Conservation (phyloP, 2,797 vertebrate genomes). For the Sitta carolinensis region DNA sequence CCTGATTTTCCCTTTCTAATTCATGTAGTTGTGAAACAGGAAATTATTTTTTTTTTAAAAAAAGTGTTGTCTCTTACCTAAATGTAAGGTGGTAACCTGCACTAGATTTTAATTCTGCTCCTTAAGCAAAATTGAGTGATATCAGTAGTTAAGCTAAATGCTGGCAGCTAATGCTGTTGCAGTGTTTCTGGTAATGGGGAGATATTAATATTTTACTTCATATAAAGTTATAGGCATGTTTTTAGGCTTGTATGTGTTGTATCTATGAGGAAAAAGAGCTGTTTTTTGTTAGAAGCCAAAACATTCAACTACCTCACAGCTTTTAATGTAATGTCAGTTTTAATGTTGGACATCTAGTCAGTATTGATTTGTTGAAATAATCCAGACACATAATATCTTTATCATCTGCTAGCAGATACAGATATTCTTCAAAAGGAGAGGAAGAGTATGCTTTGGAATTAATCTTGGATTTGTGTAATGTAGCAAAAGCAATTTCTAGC, state of each 20-base stretch:
- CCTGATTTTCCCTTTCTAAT: not conserved
- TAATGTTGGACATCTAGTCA: not conserved
- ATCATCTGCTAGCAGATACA: not conserved
- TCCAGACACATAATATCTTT: not conserved
- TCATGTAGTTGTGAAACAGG: not conserved
- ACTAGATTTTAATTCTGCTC: not conserved
- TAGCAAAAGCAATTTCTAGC: not conserved
- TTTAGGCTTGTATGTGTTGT: not conserved
- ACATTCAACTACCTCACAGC: not conserved
- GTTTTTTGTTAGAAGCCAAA: not conserved
- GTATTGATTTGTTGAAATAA: not conserved
- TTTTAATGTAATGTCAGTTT: not conserved
- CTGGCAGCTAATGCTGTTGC: not conserved
- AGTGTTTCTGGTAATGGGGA: not conserved
- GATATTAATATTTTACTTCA: not conserved
- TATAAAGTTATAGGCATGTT: not conserved
- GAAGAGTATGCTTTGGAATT: not conserved
- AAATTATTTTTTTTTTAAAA: not conserved
- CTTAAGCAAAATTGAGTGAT: not conserved
- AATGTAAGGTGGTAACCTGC: not conserved
- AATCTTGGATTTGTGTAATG: not conserved
- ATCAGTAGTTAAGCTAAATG: not conserved
- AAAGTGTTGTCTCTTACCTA: not conserved
- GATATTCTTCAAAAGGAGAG: not conserved
- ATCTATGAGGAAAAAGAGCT: not conserved